Conservation (phyloP, 2,113 vertebrate genomes). For the Poeciliopsis occidentalis region DNA sequence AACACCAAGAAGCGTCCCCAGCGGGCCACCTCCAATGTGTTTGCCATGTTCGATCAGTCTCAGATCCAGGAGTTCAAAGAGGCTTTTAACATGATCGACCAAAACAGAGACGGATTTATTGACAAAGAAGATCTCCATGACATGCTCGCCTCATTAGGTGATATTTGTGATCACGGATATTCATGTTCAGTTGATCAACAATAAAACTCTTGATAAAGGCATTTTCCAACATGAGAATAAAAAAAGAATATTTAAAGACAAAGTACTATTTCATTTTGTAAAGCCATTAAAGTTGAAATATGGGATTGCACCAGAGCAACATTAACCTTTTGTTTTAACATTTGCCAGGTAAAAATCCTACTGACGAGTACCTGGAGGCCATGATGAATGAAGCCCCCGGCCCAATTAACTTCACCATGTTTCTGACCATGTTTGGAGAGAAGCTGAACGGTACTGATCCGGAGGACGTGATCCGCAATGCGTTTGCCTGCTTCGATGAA, state of each 20-base stretch:
- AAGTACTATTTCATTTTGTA: neutral
- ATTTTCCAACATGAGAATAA: neutral
- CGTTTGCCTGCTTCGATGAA: constrained; percentile 95
- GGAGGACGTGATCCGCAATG: constrained; percentile 93
- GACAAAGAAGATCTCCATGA: constrained; percentile 94
- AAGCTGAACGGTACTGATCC: constrained; percentile 86
- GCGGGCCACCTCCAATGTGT: constrained; percentile 93
- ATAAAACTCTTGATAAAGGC: neutral
- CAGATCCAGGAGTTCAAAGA: constrained; percentile 96
- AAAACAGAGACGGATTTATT: constrained; percentile 93
- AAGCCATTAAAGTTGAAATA: neutral
- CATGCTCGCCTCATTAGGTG: constrained; percentile 92
- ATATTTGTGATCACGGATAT: neutral
- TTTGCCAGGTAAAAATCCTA: constrained; percentile 89
- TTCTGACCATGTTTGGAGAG: constrained; percentile 97
- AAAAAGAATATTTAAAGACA: neutral
- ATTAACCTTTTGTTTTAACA: neutral
- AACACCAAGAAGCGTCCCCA: constrained; percentile 96
- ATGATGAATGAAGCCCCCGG: constrained; percentile 97
- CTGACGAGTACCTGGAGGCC: constrained; percentile 89
- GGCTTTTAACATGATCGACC: constrained; percentile 96
- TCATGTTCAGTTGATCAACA: neutral
- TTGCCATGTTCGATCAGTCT: constrained; percentile 94
- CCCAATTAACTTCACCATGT: constrained; percentile 97
- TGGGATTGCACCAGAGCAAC: neutral